A percentile compares a stretch with the other conserved stretches of the same genome.
Evolutionary conservation across 1,140 invertebrate species (phyloP).

Genomic region (Rhopalosiphum padi): DNA sequence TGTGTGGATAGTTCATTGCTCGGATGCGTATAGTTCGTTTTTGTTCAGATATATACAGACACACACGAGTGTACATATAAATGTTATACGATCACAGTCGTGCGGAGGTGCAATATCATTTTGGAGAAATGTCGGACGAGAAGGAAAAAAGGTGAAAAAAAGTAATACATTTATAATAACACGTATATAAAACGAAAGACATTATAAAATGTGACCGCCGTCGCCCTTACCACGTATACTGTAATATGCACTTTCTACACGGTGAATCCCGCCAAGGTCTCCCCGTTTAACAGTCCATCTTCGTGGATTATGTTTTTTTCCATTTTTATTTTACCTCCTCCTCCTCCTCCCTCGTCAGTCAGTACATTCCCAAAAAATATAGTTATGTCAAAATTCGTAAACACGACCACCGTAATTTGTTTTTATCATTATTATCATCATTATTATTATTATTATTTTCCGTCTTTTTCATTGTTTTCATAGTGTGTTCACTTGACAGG

Average conservation of each 20-base stretch:
- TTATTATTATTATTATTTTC: background rate
- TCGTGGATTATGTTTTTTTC: background rate
- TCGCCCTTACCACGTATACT: background rate
- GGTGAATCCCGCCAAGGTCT: slow-evolving; percentile 7
- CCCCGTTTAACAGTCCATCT: background rate
- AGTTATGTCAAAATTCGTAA: background rate
- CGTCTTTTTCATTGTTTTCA: background rate
- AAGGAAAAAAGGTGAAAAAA: background rate
- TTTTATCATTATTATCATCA: background rate
- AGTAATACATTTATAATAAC: slow-evolving; percentile 36
- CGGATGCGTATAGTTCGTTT: background rate
- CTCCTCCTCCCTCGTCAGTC: background rate
- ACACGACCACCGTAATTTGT: background rate
- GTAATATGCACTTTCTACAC: slow-evolving; percentile 4
- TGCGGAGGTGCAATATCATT: slow-evolving; percentile 8
- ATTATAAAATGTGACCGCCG: background rate
- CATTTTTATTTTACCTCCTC: background rate
- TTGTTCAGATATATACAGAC: background rate
- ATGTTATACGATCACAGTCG: background rate
- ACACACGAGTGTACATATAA: background rate
- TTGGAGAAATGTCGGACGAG: background rate
- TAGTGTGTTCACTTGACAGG: background rate
- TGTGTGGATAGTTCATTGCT: slow-evolving; percentile 34
- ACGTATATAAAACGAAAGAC: background rate
- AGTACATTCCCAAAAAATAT: background rate